Evolutionary conservation across 2,888 invertebrate genomes (phyloP), one percentile per base, ranked within the genome.

Genomic region (Apeira syringaria): DNA sequence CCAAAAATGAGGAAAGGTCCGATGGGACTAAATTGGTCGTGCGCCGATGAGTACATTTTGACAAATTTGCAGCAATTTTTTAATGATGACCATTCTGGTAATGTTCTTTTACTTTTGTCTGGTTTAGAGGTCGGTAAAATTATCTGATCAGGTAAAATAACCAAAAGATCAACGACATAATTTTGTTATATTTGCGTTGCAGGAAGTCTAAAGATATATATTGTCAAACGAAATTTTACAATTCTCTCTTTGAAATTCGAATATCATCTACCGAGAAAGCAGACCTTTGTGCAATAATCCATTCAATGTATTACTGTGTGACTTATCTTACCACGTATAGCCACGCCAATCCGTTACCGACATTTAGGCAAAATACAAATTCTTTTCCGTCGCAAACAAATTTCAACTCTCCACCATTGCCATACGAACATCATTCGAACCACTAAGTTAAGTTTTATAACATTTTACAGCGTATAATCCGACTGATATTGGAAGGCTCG

Each of bases 321-420:
- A 68, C 73, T 83, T 87, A 86, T 88, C 86, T 84, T 79, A 70
- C 83, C 69, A 64, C 70, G 74, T 78, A 78, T 79, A 80, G 76
- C 78, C 74, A 68, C 78, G 72, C 78, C 85, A 81, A 86, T 85
- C 82, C 84, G 85, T 85, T 86, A 84, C 86, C 80, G 74, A 87
- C 87, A 87, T 87, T 87, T 87, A 85, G 83, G 80, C 79, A 83
- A 87, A 84, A 82, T 84, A 80, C 80, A 77, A 81, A 80, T 77
- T 75, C 75, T 74, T 70, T 64, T 54, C 30, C 26, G 4, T 10
- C 27, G 12, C 59, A 66, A 33, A 46, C 71, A 33, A 85, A 66
- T 70, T 49, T 64, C 50, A 52, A 64, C 83, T 51, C 46, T 86
- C 74, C 45, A 17, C 10, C 50, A 6, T 29, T 13, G 42, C 36